Evolutionary conservation across 2,888 invertebrate species (phyloP).

Genomic region (Aphrophora alni): DNA sequence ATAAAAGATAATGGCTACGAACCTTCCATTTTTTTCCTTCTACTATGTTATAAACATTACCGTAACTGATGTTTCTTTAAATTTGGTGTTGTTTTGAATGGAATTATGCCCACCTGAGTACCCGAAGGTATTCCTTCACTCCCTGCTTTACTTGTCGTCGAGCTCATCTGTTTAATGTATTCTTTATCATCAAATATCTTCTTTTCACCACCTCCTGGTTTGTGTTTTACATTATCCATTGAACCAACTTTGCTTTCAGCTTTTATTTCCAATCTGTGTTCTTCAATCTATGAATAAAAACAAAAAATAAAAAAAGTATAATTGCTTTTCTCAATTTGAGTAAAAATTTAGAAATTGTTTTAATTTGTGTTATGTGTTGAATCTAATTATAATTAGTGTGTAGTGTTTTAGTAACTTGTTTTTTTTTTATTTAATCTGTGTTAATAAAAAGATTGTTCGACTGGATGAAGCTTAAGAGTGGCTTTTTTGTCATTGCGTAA

Average conservation of each 20-base stretch:
- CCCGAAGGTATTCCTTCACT: slow-evolving; percentile 53
- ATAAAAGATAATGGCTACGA: no score
- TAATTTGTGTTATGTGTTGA: no score
- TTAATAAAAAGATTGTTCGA: no score
- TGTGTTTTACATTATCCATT: slow-evolving; percentile 88
- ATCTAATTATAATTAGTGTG: no score
- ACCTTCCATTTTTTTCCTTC: no score
- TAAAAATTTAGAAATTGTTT: background rate
- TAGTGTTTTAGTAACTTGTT: no score
- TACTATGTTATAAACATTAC: no score
- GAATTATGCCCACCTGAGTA: slow-evolving; percentile 51
- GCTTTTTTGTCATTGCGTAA: no score
- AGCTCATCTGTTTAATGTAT: slow-evolving; percentile 76
- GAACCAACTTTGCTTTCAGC: slow-evolving; percentile 93
- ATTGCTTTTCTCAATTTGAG: background rate
- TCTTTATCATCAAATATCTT: slow-evolving; percentile 94
- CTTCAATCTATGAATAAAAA: slow-evolving; percentile 72
- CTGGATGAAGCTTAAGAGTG: no score
- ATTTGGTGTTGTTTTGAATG: no score
- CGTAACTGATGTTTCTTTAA: no score
- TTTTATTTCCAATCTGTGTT: slow-evolving; percentile 90
- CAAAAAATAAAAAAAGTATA: background rate
- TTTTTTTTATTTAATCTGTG: no score
- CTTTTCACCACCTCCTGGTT: slow-evolving; percentile 91
- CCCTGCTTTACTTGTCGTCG: slow-evolving; percentile 42